Percentiles rank a stretch among this genome's conserved stretches.
These are phyloP conservation scores for Andrena flavipes DNA, from an alignment of 2,888 invertebrate species.

Conservation along the genomic window DNA sequence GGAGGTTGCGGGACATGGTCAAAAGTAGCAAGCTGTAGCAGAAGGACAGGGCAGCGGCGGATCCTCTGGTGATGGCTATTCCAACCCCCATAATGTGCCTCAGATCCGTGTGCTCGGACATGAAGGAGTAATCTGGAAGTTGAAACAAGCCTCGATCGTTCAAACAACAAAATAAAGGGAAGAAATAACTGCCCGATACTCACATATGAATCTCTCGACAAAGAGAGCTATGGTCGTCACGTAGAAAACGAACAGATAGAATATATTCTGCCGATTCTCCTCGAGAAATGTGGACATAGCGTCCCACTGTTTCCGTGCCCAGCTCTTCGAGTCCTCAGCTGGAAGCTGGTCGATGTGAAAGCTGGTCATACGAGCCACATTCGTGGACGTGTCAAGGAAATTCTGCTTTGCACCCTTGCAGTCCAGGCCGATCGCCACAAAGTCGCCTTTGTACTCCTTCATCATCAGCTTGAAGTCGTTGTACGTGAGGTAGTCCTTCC, in stretches of 20 bases:
- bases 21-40: constrained; percentile 96
- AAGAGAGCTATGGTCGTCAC: constrained; percentile 97
- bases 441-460: constrained; percentile 98
- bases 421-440: constrained; percentile 96
- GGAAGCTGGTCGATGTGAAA: constrained; percentile 91
- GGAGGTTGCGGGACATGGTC: constrained; percentile 96
- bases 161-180: background rate
- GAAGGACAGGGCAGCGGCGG: constrained; percentile 97
- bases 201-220: constrained; percentile 96
- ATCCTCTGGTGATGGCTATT: constrained; percentile 97
- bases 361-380: constrained; percentile 97
- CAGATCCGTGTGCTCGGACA: constrained; percentile 97
- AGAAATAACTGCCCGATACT: constrained; percentile 81
- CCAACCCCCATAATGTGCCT: constrained; percentile 99
- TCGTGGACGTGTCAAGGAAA: constrained; percentile 96
- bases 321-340: constrained; percentile 88
- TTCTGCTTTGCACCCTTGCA: constrained; percentile 98
- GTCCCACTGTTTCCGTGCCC: constrained; percentile 93
- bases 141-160: constrained; percentile 20
- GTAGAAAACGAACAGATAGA: constrained; percentile 97
- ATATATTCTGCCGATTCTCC: constrained; percentile 98
- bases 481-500: constrained; percentile 95
- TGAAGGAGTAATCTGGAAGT: constrained; percentile 94
- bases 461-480: constrained; percentile 97
- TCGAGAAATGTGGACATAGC: constrained; percentile 95